Conservation (phyloP, 2,797 vertebrate species). For the Ctenopoma multispine region DNA sequence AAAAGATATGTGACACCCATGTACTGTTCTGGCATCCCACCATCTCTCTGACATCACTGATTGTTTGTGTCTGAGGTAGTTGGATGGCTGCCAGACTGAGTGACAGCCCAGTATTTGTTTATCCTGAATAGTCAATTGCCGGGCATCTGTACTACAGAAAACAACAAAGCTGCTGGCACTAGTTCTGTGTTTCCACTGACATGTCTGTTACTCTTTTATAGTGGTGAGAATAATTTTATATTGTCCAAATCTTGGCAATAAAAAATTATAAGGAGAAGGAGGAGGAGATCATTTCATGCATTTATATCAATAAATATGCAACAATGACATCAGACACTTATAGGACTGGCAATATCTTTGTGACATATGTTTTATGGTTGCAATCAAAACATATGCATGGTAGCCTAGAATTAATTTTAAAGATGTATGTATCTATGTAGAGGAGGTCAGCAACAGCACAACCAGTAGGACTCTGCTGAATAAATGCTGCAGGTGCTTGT, state of each 20-base stretch:
- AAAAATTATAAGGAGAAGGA: slow-evolving; percentile 45
- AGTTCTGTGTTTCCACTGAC: slow-evolving; percentile 48
- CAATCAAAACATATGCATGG: slow-evolving; percentile 38
- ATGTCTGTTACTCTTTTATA: slow-evolving; percentile 59
- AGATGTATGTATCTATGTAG: slow-evolving; percentile 5
- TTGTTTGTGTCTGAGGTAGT: slow-evolving; percentile 69
- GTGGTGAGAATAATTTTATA: slow-evolving; percentile 50
- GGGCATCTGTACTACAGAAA: slow-evolving; percentile 71
- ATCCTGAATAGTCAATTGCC: slow-evolving; percentile 69
- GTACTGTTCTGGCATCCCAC: slow-evolving; percentile 63
- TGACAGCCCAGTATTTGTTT: slow-evolving; percentile 79
- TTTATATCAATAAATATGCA: slow-evolving; percentile 46
- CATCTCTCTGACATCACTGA: slow-evolving; percentile 62
- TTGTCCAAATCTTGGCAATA: slow-evolving; percentile 51
- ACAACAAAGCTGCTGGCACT: slow-evolving; percentile 70
- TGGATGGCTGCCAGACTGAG: slow-evolving; percentile 73
- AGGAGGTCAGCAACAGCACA: slow-evolving; percentile 20
- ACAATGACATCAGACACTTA: slow-evolving; percentile 47
- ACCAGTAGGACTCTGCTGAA: background rate
- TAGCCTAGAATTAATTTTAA: slow-evolving; percentile 23
- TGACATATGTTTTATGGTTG: slow-evolving; percentile 47
- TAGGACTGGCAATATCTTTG: slow-evolving; percentile 23
- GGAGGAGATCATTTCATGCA: slow-evolving; percentile 34
- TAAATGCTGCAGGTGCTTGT: slow-evolving; percentile 5
- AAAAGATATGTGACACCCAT: slow-evolving; percentile 61